Evolutionary conservation across 2,113 vertebrate genomes (phyloP), one percentile per base, ranked within the genome.

Genomic region (Forbesichthys papilliferus): DNA sequence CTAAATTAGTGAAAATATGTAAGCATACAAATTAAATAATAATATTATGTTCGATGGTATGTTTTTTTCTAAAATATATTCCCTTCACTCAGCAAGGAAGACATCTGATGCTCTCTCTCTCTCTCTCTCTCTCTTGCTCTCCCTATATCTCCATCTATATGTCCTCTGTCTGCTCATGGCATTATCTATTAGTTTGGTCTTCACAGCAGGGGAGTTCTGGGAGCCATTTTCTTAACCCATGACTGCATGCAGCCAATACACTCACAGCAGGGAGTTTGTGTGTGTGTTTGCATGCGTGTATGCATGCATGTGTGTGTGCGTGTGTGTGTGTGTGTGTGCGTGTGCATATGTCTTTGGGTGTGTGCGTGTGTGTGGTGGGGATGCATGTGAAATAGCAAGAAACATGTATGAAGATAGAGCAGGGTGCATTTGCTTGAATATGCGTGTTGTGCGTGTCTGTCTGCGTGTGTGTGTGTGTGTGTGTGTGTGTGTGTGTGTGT

Each of bases 201-300:
- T 49, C 3, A 27, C 64, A 61, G 53, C 78, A 47, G 67, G 64
- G 53, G 12, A 60, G 77, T 63, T 82, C 79, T 86, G 81, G 3
- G 73, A 83, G 12, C 80, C 73, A 84, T 87, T 87, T 54, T 58
- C 64, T 83, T 75, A 77, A 69, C 64, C 66, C 16, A 54, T 75
- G 83, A 79, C 71, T 79, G 48, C 3, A 20, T 75, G 55, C 71
- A 66, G 69, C 66, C 84, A 85, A 88, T 74, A 81, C 77, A 72
- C 62, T 80, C 78, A 77, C 81, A 76, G 66, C 58, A 64, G 82
- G 80, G 71, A 79, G 75, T 53, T 36, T 0, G 12, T 42, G n/a
- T 61, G 65, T 59, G 33, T 54, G 13, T 18, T 27, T 27, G 27
- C 27, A 1, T 69, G 54, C 64, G 68, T 64, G 61, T 18, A 2